Percentiles rank a stretch among this genome's conserved stretches.
Conservation (phyloP, 2,113 vertebrate genomes). For the Phasianus colchicus region DNA sequence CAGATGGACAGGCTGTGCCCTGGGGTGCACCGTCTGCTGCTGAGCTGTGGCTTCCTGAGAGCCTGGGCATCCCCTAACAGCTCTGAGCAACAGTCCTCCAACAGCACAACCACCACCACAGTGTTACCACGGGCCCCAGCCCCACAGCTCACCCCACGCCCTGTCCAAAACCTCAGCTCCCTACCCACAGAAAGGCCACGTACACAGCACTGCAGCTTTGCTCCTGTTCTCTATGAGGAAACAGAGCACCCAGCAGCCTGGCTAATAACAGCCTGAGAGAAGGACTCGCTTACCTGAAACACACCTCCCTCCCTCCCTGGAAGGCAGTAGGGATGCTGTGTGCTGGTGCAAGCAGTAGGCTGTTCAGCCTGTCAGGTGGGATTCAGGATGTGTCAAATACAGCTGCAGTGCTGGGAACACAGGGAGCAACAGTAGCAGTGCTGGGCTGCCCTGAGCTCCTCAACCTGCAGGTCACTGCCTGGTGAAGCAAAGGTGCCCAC, state of each 20-base stretch:
- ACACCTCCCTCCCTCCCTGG: too few species aligned
- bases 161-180: neutral
- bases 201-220: neutral
- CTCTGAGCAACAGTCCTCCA: neutral
- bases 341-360: too few species aligned
- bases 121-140: fast-evolving
- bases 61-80: neutral
- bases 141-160: neutral
- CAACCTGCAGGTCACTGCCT: neutral
- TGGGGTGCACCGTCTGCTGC: conserved; percentile 23
- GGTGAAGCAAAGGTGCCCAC: fast-evolving
- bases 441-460: neutral
- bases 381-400: neutral
- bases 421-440: neutral
- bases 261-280: too few species aligned
- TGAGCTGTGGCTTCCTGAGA: neutral
- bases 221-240: neutral
- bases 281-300: too few species aligned
- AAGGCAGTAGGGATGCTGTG: too few species aligned
- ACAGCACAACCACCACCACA: neutral
- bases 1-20: conserved; percentile 27
- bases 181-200: fast-evolving
- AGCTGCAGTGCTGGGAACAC: too few species aligned
- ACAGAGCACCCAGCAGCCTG: too few species aligned
- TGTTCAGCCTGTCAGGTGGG: neutral